Evolutionary conservation across 2,113 vertebrate genomes (phyloP).

Genomic region (Chaenocephalus aceratus): DNA sequence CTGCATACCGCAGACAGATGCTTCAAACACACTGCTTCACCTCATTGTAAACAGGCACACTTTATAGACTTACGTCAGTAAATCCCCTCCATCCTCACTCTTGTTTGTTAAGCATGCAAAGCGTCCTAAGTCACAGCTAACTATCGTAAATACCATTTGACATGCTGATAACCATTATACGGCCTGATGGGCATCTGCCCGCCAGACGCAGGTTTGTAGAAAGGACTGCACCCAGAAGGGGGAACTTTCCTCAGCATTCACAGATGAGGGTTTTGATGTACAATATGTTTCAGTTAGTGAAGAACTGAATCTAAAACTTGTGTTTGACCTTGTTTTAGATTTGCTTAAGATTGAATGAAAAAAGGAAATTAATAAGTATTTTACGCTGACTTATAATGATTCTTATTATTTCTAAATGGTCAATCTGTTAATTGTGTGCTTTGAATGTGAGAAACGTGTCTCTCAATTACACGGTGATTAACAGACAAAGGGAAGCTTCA

Average conservation of each 20-base stretch:
- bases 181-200: constrained; percentile 35
- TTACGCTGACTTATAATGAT: not conserved
- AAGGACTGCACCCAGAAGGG: not conserved
- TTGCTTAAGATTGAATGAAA: not conserved
- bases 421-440: not conserved
- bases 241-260: not conserved
- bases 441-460: constrained; percentile 10
- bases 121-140: constrained; percentile 50
- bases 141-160: constrained; percentile 72
- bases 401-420: not conserved
- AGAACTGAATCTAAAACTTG: not conserved
- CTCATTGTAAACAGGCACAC: constrained; percentile 47
- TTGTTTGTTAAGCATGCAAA: constrained; percentile 36
- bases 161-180: constrained; percentile 55
- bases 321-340: not conserved
- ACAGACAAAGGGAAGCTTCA: constrained; percentile 53
- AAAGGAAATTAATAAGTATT: not conserved
- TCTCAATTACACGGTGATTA: constrained; percentile 55
- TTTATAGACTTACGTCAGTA: constrained; percentile 33
- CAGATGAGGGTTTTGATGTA: not conserved
- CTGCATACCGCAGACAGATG: constrained; percentile 63
- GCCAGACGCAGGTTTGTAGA: constrained; percentile 33
- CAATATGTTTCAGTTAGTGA: not conserved
- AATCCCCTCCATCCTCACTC: constrained; percentile 73
- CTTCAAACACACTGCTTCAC: constrained; percentile 48